Evolutionary conservation across 2,113 vertebrate species (phyloP).

Genomic region (Alligator sinensis): DNA sequence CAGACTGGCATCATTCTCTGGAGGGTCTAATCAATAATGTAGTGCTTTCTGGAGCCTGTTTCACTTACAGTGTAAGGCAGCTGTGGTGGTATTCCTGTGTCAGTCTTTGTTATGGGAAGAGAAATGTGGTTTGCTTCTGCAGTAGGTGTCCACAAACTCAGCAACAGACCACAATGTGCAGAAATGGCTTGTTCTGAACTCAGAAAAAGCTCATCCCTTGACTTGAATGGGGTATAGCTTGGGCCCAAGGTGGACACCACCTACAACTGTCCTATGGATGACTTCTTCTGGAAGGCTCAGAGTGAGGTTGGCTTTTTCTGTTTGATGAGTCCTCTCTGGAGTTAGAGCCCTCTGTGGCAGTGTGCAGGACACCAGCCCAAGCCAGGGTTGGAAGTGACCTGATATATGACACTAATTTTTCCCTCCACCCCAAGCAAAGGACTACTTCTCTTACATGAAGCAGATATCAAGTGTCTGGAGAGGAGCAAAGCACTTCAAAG

Average conservation of each 20-base stretch:
- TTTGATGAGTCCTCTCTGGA: neutral
- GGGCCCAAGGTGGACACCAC: neutral
- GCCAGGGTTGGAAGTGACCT: neutral
- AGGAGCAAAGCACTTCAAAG: neutral
- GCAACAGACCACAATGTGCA: neutral
- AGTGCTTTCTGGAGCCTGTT: neutral
- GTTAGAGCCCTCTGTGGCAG: neutral
- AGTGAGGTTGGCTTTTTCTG: neutral
- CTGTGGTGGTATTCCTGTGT: neutral
- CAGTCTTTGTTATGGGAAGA: neutral
- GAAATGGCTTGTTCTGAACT: neutral
- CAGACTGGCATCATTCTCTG: neutral
- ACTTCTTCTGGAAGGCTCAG: neutral
- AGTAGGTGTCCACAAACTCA: neutral
- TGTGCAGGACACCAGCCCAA: neutral
- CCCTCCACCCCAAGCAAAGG: fast-evolving
- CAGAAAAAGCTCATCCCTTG: neutral
- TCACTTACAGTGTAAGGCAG: neutral
- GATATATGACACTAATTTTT: neutral
- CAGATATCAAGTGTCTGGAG: neutral
- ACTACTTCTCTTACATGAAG: neutral
- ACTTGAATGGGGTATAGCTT: neutral
- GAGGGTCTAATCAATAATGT: too few relatives aligned
- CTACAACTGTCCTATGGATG: neutral
- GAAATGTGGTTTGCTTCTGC: neutral